phyloP scores from a whole-genome alignment of 2,888 invertebrate species.

The Chloroclystis v-ata region DNA sequence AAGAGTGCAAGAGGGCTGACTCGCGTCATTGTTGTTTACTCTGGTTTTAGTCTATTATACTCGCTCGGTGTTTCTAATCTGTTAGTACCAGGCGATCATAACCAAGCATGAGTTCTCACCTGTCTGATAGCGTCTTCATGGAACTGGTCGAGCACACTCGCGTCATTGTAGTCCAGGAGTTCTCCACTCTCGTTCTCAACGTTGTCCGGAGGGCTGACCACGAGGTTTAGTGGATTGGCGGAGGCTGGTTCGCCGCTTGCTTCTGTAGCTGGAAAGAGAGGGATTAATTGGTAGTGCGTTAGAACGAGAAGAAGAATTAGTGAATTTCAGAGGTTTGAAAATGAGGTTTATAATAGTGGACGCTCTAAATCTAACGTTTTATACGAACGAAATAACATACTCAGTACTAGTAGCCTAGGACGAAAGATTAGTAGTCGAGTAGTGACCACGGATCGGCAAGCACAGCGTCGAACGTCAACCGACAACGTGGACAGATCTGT shows the following conservation, averaged over 20 bases:
- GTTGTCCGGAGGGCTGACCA: constrained; percentile 49
- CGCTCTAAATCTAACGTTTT: too few species aligned
- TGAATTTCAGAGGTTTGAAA: too few species aligned
- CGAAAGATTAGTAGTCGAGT: too few species aligned
- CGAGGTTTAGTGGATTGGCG: constrained; percentile 45
- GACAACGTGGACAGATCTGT: too few species aligned
- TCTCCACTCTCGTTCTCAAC: constrained; percentile 67
- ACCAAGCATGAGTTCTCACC: constrained; percentile 45
- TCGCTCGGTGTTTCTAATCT: too few species aligned
- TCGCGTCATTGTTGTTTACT: too few species aligned
- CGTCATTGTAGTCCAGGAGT: constrained; percentile 78
- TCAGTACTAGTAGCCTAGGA: too few species aligned
- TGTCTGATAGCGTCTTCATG: constrained; percentile 86
- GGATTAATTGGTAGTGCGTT: background rate
- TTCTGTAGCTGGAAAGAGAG: constrained; percentile 47
- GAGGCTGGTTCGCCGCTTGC: constrained; percentile 63
- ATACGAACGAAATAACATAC: too few species aligned
- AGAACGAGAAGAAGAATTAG: background rate
- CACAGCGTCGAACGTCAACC: too few species aligned
- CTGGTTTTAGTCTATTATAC: too few species aligned
- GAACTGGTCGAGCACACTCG: constrained; percentile 83
- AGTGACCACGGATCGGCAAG: too few species aligned
- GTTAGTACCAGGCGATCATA: background rate
- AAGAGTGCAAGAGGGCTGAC: background rate
- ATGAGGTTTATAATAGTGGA: too few species aligned